Conservation (phyloP, 92 coral and sea anemone species). For the Epizoanthus ramosus region DNA sequence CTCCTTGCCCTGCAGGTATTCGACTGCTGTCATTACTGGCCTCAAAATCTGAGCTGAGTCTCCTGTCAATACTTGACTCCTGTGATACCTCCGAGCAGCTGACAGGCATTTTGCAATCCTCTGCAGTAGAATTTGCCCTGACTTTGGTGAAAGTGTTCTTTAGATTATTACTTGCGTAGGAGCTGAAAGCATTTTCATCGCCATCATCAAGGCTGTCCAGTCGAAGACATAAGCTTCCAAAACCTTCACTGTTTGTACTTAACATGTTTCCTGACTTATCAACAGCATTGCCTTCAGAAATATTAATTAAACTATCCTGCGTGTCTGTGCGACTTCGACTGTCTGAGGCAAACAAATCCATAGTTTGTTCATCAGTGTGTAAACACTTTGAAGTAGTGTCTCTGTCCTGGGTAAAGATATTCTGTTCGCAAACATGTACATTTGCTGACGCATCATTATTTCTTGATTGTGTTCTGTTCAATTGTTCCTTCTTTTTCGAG, state of each 20-base stretch:
- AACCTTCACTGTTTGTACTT: conserved; percentile 43
- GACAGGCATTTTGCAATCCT: conserved; percentile 33
- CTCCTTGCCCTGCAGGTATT: conserved; percentile 81
- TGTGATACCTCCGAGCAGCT: conserved; percentile 58
- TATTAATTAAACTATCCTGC: conserved; percentile 37
- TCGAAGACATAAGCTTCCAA: conserved; percentile 71
- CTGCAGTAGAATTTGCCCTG: conserved; percentile 28
- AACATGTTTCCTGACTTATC: neutral
- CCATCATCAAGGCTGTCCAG: conserved; percentile 88
- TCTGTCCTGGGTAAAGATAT: neutral
- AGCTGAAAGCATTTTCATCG: conserved; percentile 51
- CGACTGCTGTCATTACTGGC: conserved; percentile 85
- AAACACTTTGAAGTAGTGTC: neutral
- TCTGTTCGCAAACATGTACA: neutral
- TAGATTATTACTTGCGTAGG: conserved; percentile 2
- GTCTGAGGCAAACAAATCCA: conserved; percentile 80
- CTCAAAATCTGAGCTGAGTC: conserved; percentile 63
- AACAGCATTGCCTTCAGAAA: conserved; percentile 17
- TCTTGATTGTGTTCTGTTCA: conserved; percentile 19
- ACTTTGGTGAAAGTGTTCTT: conserved; percentile 38
- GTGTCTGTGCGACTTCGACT: conserved; percentile 57
- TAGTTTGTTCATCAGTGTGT: conserved; percentile 64
- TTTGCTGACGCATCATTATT: neutral
- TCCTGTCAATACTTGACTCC: conserved; percentile 62
- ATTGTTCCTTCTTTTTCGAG: neutral